Conservation (phyloP, 2,888 invertebrate species). For the Drosophila macrospina region DNA sequence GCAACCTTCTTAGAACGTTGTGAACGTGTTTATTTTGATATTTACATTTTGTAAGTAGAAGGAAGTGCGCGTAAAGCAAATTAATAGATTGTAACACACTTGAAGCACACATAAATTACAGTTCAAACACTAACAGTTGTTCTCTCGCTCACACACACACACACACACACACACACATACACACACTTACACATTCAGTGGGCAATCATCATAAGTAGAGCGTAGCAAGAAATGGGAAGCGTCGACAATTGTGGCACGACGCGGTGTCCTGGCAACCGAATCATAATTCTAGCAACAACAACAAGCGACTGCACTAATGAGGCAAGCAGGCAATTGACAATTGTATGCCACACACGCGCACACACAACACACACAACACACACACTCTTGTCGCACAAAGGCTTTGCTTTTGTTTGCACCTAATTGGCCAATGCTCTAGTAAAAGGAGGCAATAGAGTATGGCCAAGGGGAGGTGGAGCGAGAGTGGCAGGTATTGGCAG, state of each 20-base stretch:
- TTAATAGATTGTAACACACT: constrained; percentile 37
- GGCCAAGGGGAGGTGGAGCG: too few species aligned
- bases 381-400: constrained; percentile 6
- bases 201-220: constrained; percentile 46
- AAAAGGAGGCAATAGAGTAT: neutral
- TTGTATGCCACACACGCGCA: constrained; percentile 32
- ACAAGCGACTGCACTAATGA: constrained; percentile 59
- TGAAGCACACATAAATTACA: constrained; percentile 41
- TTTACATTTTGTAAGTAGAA: constrained; percentile 29
- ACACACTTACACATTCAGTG: neutral
- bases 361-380: constrained; percentile 22
- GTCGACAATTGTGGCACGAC: constrained; percentile 29
- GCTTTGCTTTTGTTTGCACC: constrained; percentile 36
- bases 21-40: constrained; percentile 24
- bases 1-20: constrained; percentile 10
- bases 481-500: neutral
- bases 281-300: constrained; percentile 42
- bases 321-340: constrained; percentile 50
- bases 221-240: constrained; percentile 4
- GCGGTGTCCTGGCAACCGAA: constrained; percentile 38
- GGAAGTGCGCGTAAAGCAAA: constrained; percentile 33
- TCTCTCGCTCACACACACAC: neutral
- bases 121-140: constrained; percentile 13
- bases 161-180: neutral
- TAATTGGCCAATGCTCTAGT: constrained; percentile 47